These are phyloP conservation scores for Cydia splendana DNA, from an alignment of 1,140 invertebrate species.

Conservation along the genomic window DNA sequence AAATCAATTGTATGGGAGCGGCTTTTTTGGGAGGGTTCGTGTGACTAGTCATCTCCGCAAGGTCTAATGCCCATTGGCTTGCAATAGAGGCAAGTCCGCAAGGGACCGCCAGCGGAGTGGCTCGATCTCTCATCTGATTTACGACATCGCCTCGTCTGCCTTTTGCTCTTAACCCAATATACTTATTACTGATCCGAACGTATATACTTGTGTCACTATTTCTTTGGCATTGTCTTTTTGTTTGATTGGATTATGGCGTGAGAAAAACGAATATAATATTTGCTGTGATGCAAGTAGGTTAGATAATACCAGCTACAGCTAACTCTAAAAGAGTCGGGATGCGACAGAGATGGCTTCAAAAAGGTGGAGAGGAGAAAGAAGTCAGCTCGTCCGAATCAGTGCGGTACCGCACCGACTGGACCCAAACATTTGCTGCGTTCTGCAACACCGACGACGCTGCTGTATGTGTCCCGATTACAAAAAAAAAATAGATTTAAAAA, in stretches of 20 bases:
- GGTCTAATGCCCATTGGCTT: neutral
- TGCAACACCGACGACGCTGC: no score
- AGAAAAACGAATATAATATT: neutral
- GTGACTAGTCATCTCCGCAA: neutral
- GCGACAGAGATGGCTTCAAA: no score
- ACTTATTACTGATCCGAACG: slow-evolving; percentile 23
- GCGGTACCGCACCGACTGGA: no score
- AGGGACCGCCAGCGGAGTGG: neutral
- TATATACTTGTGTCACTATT: neutral
- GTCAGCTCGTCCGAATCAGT: no score
- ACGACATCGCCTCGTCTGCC: slow-evolving; percentile 24
- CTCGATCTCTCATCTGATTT: slow-evolving; percentile 28
- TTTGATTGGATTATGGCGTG: neutral
- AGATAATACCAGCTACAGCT: no score
- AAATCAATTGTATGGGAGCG: no score
- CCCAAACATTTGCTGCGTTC: no score
- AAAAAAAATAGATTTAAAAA: no score
- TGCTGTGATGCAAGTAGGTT: neutral
- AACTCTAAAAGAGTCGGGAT: no score
- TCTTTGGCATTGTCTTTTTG: neutral
- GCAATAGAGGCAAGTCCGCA: neutral
- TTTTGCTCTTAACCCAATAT: slow-evolving; percentile 27
- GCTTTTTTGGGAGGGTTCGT: no score
- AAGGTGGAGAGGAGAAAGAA: no score
- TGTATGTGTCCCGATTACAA: no score